Evolutionary conservation across 2,888 invertebrate genomes (phyloP).

Genomic region (Dasypolia templi): DNA sequence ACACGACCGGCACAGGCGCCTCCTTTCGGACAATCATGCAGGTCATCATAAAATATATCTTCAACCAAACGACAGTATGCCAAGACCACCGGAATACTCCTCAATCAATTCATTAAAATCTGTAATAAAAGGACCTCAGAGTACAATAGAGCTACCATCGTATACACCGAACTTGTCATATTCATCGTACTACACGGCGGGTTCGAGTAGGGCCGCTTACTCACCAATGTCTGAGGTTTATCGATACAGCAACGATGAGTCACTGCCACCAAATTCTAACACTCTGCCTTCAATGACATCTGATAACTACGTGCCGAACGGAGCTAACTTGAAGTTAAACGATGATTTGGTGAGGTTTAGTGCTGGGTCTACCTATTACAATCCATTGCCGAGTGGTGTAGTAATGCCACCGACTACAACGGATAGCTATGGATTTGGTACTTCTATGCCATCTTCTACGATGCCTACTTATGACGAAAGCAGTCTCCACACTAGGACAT

Average conservation of each 20-base stretch:
- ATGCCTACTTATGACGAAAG: conserved; percentile 84
- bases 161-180: conserved; percentile 86
- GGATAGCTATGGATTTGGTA: conserved; percentile 79
- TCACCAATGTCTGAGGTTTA: conserved; percentile 87
- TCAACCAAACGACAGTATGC: conserved; percentile 76
- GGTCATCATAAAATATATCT: conserved; percentile 84
- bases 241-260: conserved; percentile 86
- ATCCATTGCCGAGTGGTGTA: conserved; percentile 77
- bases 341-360: conserved; percentile 83
- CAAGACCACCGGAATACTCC: conserved; percentile 83
- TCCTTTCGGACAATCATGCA: conserved; percentile 83
- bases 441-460: conserved; percentile 74
- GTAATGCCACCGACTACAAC: conserved; percentile 79
- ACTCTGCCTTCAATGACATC: conserved; percentile 78
- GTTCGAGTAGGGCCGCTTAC: conserved; percentile 82
- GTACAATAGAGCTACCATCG: conserved; percentile 81
- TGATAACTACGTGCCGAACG: conserved; percentile 87
- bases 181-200: conserved; percentile 83
- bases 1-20: conserved; percentile 84
- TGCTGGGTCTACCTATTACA: conserved; percentile 80
- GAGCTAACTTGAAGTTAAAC: conserved; percentile 82
- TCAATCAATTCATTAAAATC: conserved; percentile 80
- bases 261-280: conserved; percentile 82
- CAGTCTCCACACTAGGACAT: conserved; percentile 74
- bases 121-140: conserved; percentile 83